Conservation (phyloP, 2,888 invertebrate species). For the Andrena flavipes region DNA sequence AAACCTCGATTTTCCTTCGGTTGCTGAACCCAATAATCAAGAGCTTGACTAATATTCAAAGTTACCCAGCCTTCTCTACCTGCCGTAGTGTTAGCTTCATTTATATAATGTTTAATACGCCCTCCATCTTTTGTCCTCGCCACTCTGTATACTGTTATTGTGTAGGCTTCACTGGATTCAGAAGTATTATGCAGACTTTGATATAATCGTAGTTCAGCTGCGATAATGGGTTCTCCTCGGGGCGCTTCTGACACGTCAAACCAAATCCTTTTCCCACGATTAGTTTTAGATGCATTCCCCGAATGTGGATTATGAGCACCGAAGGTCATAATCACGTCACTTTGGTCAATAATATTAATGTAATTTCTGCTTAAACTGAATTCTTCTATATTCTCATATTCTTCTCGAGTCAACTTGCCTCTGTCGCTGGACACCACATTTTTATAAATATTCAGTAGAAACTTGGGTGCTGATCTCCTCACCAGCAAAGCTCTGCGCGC, state of each 20-base stretch:
- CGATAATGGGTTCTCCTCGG: conserved; percentile 90
- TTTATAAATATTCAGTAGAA: conserved; percentile 93
- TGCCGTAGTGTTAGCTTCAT: conserved; percentile 90
- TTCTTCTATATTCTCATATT: conserved; percentile 81
- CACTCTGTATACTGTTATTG: conserved; percentile 88
- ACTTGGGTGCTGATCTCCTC: conserved; percentile 91
- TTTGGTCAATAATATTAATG: conserved; percentile 92
- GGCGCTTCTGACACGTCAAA: conserved; percentile 95
- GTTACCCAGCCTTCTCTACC: conserved; percentile 93
- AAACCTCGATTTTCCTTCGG: conserved; percentile 93
- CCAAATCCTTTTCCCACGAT: conserved; percentile 93
- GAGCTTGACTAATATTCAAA: conserved; percentile 91
- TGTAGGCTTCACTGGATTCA: conserved; percentile 85
- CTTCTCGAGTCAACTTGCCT: conserved; percentile 82
- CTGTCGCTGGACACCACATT: conserved; percentile 87
- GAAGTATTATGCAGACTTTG: conserved; percentile 84
- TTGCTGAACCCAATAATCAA: conserved; percentile 91
- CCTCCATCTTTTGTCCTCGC: conserved; percentile 87
- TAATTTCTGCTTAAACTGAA: conserved; percentile 91
- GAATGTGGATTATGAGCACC: conserved; percentile 87
- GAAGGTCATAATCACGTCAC: conserved; percentile 97
- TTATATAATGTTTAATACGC: conserved; percentile 89
- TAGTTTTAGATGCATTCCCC: conserved; percentile 87
- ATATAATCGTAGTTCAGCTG: conserved; percentile 93
- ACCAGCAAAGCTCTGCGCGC: conserved; percentile 73